Conservation (phyloP, 2,113 vertebrate species). For the Ellobius talpinus region DNA sequence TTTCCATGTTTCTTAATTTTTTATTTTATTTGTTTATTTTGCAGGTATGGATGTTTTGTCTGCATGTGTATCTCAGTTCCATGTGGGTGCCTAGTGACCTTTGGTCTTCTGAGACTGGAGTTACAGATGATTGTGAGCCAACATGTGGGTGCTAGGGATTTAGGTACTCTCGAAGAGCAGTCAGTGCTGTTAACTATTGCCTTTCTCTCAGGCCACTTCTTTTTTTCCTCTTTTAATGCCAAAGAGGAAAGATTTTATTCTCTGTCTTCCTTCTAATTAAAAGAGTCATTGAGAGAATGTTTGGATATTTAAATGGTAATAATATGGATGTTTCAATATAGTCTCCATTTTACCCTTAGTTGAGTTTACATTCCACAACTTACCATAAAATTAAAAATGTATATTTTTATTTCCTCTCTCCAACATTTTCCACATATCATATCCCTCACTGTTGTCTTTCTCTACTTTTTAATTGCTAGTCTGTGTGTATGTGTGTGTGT, state of each 20-base stretch:
- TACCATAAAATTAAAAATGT: neutral
- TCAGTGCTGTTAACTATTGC: neutral
- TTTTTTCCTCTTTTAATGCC: no score
- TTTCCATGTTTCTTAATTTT: neutral
- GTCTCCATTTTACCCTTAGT: neutral
- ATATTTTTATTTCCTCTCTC: neutral
- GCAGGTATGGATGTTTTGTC: neutral
- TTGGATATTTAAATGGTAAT: neutral
- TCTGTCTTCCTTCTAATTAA: neutral
- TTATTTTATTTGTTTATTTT: neutral
- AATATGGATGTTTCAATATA: neutral
- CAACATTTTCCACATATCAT: neutral
- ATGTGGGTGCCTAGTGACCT: neutral
- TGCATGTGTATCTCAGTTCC: neutral
- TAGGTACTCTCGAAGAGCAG: neutral
- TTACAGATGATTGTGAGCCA: neutral
- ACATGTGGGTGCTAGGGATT: neutral
- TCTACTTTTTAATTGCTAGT: neutral
- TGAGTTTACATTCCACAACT: neutral
- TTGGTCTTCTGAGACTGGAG: neutral
- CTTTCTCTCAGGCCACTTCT: neutral
- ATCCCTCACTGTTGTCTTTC: neutral
- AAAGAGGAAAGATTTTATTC: neutral
- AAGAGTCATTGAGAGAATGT: neutral
- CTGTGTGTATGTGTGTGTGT: neutral